Conservation (phyloP, 2,113 vertebrate species). For the Brachypteracias leptosomus region DNA sequence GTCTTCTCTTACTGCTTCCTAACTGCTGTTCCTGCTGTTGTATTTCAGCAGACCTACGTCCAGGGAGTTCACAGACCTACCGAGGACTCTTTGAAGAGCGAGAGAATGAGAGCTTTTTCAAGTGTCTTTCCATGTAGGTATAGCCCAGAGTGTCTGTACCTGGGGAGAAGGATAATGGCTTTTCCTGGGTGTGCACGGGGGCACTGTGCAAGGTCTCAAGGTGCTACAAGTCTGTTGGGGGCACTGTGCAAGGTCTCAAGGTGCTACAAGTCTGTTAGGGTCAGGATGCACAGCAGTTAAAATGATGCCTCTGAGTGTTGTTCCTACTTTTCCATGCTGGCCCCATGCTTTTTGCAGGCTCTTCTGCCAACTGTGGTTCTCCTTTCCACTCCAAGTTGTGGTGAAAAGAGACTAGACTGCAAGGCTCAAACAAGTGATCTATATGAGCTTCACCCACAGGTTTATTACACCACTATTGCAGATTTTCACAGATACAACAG, state of each 20-base stretch:
- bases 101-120: conserved; percentile 85
- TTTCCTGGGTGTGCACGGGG: background rate
- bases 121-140: conserved; percentile 85
- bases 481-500: background rate
- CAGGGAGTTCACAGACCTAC: conserved; percentile 34
- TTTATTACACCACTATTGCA: background rate
- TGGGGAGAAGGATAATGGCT: background rate
- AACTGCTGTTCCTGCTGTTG: background rate
- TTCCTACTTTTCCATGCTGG: background rate
- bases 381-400: background rate
- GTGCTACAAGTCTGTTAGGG: background rate
- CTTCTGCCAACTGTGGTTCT: background rate
- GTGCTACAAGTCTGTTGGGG: background rate
- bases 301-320: background rate
- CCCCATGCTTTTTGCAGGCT: background rate
- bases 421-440: background rate
- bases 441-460: background rate
- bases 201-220: background rate
- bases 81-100: conserved; percentile 70
- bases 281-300: background rate
- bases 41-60: conserved; percentile 62
- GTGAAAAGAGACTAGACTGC: background rate
- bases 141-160: background rate
- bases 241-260: background rate
- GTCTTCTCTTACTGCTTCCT: background rate